These are phyloP conservation scores for Drosophila pegasa DNA, from an alignment of 2,888 invertebrate genomes.

Conservation along the genomic window DNA sequence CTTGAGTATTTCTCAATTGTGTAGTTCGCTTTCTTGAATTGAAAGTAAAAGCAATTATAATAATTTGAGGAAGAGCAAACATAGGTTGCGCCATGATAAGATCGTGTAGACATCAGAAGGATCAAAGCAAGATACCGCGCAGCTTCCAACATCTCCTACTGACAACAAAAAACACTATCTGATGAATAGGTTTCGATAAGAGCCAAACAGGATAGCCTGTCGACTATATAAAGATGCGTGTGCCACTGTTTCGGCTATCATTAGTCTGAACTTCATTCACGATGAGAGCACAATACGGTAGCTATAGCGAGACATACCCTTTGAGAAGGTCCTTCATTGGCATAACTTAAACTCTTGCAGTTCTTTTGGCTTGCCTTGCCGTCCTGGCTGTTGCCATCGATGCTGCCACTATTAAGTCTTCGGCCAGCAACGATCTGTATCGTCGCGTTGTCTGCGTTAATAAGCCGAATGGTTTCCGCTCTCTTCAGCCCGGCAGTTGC, in stretches of 20 bases:
- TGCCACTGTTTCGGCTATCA: neutral
- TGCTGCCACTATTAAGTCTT: conserved; percentile 12
- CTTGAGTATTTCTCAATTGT: neutral
- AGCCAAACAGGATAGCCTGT: neutral
- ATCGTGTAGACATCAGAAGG: conserved; percentile 31
- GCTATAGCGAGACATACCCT: neutral
- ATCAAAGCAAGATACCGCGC: conserved; percentile 13
- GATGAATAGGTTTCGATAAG: conserved; percentile 13
- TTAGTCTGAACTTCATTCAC: conserved; percentile 5
- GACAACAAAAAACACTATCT: conserved; percentile 9
- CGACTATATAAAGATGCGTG: conserved; percentile 17
- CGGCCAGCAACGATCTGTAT: conserved; percentile 10
- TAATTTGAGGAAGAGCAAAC: conserved; percentile 2
- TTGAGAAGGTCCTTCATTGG: neutral
- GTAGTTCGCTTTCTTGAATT: neutral
- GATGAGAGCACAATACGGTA: conserved; percentile 32
- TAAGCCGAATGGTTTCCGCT: conserved; percentile 16
- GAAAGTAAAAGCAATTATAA: neutral
- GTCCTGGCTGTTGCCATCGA: conserved; percentile 10
- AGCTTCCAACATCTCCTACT: neutral
- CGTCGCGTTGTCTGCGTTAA: conserved; percentile 1
- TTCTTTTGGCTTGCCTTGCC: conserved; percentile 22
- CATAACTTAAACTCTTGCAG: conserved; percentile 1
- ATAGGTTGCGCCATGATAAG: conserved; percentile 1
- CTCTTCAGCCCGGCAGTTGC: conserved; percentile 10